These are phyloP conservation scores for Odontocerum albicorne DNA, from an alignment of 2,888 invertebrate species.

Conservation along the genomic window DNA sequence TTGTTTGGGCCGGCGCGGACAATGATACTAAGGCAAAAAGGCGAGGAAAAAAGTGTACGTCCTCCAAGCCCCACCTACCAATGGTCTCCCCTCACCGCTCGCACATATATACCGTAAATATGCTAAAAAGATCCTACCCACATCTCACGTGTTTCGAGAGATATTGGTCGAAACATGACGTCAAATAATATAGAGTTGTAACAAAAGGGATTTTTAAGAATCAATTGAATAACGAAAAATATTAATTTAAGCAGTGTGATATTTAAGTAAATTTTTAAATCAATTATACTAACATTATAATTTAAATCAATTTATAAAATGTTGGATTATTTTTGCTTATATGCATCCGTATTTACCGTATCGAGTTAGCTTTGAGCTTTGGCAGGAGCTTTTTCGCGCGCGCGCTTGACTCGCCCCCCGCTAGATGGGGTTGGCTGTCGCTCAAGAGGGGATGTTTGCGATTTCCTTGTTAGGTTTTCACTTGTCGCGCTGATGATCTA, in stretches of 20 bases:
- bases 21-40: slow-evolving; percentile 27
- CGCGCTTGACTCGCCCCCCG: slow-evolving; percentile 6
- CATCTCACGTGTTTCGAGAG: background rate
- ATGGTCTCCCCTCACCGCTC: slow-evolving; percentile 15
- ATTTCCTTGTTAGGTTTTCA: no score
- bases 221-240: no score
- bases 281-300: no score
- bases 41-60: slow-evolving; percentile 23
- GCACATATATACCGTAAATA: background rate
- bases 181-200: no score
- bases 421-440: slow-evolving; percentile 11
- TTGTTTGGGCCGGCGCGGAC: slow-evolving; percentile 22
- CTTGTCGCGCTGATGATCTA: background rate
- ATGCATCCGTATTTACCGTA: no score
- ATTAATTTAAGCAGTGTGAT: no score
- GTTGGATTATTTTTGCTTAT: no score
- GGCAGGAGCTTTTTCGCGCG: background rate
- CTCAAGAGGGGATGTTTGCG: background rate
- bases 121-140: background rate
- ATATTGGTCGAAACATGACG: no score
- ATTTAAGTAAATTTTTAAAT: no score
- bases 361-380: background rate
- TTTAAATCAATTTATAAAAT: no score
- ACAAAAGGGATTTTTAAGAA: no score
- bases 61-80: slow-evolving; percentile 29